Conservation (phyloP, 2,888 invertebrate species). For the Opisthograptis luteolata region DNA sequence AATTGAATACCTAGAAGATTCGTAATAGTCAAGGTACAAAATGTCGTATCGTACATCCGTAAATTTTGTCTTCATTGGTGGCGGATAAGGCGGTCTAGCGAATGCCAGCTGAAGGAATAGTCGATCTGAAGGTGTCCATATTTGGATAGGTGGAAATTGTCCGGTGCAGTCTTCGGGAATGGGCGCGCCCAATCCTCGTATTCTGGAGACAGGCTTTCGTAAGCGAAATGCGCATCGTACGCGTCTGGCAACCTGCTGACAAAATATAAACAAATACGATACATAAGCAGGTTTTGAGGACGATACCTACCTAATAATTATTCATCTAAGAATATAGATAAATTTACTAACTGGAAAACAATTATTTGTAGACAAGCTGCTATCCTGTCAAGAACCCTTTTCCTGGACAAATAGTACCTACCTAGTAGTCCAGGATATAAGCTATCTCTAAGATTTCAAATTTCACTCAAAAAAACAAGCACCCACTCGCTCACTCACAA, state of each 20-base stretch:
- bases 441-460: too few relatives aligned
- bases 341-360: too few relatives aligned
- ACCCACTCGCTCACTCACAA: too few relatives aligned
- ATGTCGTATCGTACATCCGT: neutral
- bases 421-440: too few relatives aligned
- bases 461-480: too few relatives aligned
- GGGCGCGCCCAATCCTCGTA: conserved; percentile 88
- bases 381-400: too few relatives aligned
- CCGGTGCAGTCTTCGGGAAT: conserved; percentile 87
- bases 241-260: conserved; percentile 68
- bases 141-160: conserved; percentile 89
- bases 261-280: conserved; percentile 22
- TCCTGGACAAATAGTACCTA: too few relatives aligned
- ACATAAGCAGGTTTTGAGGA: neutral
- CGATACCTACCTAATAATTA: too few relatives aligned
- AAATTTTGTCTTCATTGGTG: conserved; percentile 60
- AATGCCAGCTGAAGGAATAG: conserved; percentile 93
- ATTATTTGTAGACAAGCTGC: too few relatives aligned
- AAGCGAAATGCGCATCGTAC: conserved; percentile 73
- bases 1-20: too few relatives aligned
- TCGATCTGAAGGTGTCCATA: conserved; percentile 92
- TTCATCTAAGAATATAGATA: too few relatives aligned
- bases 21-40: conserved; percentile 2
- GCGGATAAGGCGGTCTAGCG: conserved; percentile 89
- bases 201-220: conserved; percentile 76